Conservation (phyloP, 2,888 invertebrate genomes). For the Pterobdella sp. region DNA sequence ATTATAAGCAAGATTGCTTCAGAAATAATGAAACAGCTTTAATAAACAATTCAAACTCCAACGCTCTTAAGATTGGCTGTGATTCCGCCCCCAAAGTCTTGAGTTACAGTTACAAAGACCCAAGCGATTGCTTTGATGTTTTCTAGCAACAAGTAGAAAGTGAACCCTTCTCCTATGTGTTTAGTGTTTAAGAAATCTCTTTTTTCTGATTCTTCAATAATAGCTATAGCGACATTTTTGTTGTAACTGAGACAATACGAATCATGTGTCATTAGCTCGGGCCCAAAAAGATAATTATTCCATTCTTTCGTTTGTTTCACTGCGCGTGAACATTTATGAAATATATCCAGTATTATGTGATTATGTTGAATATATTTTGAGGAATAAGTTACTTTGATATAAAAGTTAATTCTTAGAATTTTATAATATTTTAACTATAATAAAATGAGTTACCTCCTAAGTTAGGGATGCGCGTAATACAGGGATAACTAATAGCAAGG, state of each 20-base stretch:
- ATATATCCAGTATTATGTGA: too few species aligned
- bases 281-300: slow-evolving; percentile 4
- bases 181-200: slow-evolving; percentile 12
- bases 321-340: too few species aligned
- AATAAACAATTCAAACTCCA: too few species aligned
- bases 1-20: too few species aligned
- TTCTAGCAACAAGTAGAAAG: slow-evolving; percentile 7
- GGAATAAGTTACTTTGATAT: too few species aligned
- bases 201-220: not conserved
- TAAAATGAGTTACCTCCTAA: not conserved
- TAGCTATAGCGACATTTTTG: not conserved
- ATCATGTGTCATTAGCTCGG: slow-evolving; percentile 16
- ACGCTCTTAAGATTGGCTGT: slow-evolving; percentile 6
- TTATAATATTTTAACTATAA: too few species aligned
- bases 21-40: too few species aligned
- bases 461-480: slow-evolving; percentile 12
- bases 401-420: too few species aligned
- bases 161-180: slow-evolving; percentile 13
- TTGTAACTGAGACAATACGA: slow-evolving; percentile 17
- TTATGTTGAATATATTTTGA: too few species aligned
- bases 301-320: not conserved
- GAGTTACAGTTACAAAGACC: slow-evolving; percentile 12
- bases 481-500: slow-evolving; percentile 24
- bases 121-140: slow-evolving; percentile 16
- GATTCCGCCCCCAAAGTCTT: slow-evolving; percentile 12